Percentiles rank a stretch among this genome's conserved stretches.
Evolutionary conservation across 2,113 vertebrate species (phyloP).

Genomic region (Vulpes vulpes): DNA sequence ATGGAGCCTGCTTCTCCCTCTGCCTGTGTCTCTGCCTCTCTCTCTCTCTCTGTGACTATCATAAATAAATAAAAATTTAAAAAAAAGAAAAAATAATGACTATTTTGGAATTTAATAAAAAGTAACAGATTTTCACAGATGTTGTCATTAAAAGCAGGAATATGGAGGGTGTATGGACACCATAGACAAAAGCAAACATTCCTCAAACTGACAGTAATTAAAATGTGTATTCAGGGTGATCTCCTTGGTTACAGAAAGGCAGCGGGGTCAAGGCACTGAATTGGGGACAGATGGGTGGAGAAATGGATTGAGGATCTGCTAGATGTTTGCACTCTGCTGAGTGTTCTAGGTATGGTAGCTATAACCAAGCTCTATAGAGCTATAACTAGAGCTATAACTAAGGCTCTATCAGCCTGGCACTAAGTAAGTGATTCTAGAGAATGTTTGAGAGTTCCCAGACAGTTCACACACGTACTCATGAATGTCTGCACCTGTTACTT

Average conservation of each 20-base stretch:
- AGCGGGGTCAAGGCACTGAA: neutral
- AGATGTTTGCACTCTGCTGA: neutral
- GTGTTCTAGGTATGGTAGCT: neutral
- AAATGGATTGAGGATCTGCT: neutral
- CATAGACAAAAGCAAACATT: neutral
- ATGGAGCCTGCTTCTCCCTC: too few species aligned
- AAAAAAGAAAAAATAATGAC: neutral
- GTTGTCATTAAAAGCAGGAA: neutral
- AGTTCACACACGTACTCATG: neutral
- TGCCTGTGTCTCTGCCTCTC: too few species aligned
- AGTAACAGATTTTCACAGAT: neutral
- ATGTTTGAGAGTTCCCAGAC: neutral
- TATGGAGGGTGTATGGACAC: neutral
- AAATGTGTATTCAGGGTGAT: neutral
- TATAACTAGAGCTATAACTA: neutral
- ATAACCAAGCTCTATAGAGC: neutral
- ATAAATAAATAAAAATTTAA: neutral
- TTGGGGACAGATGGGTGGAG: neutral
- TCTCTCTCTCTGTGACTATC: too few species aligned
- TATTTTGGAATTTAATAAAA: constrained; percentile 21
- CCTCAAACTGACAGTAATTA: neutral
- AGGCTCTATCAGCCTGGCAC: neutral
- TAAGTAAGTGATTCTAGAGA: neutral
- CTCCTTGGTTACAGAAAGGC: neutral
- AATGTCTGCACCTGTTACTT: neutral